phyloP scores from a whole-genome alignment of 37 sponge, comb jelly and placozoan genomes.

The Beroe ovata region DNA sequence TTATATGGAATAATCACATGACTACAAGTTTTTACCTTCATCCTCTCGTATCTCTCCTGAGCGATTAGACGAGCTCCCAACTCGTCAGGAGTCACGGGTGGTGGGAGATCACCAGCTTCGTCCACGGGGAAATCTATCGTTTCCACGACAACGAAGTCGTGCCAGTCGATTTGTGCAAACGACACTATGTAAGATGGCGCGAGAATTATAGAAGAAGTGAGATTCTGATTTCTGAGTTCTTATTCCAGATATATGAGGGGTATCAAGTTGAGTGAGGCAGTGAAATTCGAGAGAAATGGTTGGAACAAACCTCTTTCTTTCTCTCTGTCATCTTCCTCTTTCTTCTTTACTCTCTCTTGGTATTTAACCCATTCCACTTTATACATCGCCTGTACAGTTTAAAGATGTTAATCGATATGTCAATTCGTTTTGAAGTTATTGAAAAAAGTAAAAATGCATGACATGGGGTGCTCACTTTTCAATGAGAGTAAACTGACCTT shows the following conservation, averaged over 20 bases:
- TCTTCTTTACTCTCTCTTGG: constrained; percentile 76
- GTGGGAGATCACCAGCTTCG: constrained; percentile 88
- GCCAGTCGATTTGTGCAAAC: constrained; percentile 98
- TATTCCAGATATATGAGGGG: no score
- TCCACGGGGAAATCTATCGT: constrained; percentile 89
- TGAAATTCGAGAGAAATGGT: no score
- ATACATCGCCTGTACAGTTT: constrained; percentile 72
- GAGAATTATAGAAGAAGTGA: no score
- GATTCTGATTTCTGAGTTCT: no score
- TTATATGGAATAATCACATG: no score
- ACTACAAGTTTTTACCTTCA: constrained; percentile 73
- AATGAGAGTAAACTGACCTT: no score
- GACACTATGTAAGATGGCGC: no score
- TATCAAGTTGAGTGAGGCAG: no score
- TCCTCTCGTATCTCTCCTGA: constrained; percentile 85
- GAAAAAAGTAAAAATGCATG: no score
- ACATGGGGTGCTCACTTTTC: no score
- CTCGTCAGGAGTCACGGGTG: constrained; percentile 88
- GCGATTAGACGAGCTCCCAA: constrained; percentile 85
- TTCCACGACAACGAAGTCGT: constrained; percentile 97
- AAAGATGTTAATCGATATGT: no score
- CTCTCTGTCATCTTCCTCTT: constrained; percentile 83
- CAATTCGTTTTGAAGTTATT: no score
- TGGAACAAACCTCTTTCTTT: constrained; percentile 77
- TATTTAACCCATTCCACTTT: constrained; percentile 81